A percentile compares a stretch with the other conserved stretches of the same genome.
These are phyloP conservation scores for Exephanes ischioxanthus DNA, from an alignment of 2,888 invertebrate genomes.

Conservation along the genomic window DNA sequence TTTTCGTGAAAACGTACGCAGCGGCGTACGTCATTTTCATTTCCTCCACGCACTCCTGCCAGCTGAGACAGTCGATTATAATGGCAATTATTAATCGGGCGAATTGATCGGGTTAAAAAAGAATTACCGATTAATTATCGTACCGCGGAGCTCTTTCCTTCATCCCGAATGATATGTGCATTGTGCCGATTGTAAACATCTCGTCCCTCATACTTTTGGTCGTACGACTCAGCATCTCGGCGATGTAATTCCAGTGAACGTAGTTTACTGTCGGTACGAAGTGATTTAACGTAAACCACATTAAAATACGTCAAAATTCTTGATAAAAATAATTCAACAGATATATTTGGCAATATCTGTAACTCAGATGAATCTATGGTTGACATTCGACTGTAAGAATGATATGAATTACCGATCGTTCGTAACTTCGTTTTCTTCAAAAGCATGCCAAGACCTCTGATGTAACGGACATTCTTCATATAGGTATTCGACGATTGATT, in stretches of 20 bases:
- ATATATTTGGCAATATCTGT: too few relatives aligned
- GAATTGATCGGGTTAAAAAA: neutral
- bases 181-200: constrained; percentile 8
- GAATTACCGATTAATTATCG: neutral
- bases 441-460: too few relatives aligned
- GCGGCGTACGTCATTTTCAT: constrained; percentile 57
- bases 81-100: neutral
- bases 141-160: constrained; percentile 59
- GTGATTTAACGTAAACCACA: neutral
- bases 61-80: neutral
- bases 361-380: too few relatives aligned
- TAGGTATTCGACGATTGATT: too few relatives aligned
- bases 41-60: constrained; percentile 55
- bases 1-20: constrained; percentile 59
- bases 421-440: too few relatives aligned
- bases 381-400: too few relatives aligned
- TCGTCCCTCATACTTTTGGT: constrained; percentile 54
- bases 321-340: too few relatives aligned
- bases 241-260: constrained; percentile 59
- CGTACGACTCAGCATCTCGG: constrained; percentile 55
- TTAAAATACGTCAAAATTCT: neutral
- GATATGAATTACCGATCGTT: too few relatives aligned
- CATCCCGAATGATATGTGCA: constrained; percentile 25
- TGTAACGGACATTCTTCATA: too few relatives aligned
- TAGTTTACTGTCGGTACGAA: constrained; percentile 55